Base-by-base conservation (phyloP, 2,888 invertebrate species). In the Deilephila porcellus region DNA sequence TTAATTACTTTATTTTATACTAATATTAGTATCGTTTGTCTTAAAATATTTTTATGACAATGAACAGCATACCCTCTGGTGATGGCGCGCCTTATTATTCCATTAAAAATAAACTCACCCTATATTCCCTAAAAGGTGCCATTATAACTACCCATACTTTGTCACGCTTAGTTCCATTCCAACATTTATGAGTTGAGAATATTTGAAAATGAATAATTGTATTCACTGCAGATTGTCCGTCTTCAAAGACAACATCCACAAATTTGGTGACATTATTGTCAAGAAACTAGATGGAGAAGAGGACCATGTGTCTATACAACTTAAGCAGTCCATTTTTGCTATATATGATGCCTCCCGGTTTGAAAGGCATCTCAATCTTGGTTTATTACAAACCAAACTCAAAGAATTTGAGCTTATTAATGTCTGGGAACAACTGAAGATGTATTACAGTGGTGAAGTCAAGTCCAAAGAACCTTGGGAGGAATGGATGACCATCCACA, bases 171-270 rank as follows among this genome's bases (percentile, higher is more conserved):
- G 11, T 45, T 25, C 19, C 14, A 63, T 32, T 32, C 32, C 32
- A 32, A 32, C 32, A 32, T 32, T 34, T 20, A 52, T 52, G 53
- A 29, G 60, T 32, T 72, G 17, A 73, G 72, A 60, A 60, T 5
- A 56, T 74, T 19, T 74, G 11, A 37, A 37, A 7, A 37, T 37
- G 4, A 6, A 14, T 19, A 6, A n/a, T 19, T n/a, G 17, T 56
- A 14, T 56, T n/a, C 5, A n/a, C 29, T n/a, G 52, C 74, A 72
- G 74, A 19, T 71, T n/a, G 4, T 89, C 93, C 4, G 88, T 93
- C 60, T 93, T 93, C 71, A 87, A 91, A 70, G 84, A 88, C 71
- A 91, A 89, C 75, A 81, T 88, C 11, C 91, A 93, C 76, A 91
- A 90, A 81, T 93, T 87, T 80, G 93, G 93, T 0, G 91, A 93